phyloP scores from a whole-genome alignment of 53 echinoderm and acorn worm genomes.

The Astropecten irregularis region DNA sequence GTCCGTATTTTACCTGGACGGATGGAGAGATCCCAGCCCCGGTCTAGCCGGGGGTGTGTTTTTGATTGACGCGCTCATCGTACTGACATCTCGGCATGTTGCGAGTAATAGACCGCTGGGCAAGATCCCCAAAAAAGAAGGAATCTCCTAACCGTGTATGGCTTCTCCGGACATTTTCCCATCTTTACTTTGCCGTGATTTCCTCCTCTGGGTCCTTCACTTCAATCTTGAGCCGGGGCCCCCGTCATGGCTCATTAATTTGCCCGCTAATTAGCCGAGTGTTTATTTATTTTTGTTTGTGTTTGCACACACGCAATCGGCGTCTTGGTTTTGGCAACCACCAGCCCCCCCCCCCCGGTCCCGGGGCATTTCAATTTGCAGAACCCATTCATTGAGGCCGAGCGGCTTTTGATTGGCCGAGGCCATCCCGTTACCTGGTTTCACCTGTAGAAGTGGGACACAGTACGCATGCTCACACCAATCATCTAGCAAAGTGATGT shows the following conservation, averaged over 20 bases:
- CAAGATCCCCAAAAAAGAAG: no score
- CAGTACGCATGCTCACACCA: constrained; percentile 14
- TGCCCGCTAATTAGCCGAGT: constrained; percentile 47
- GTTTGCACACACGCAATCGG: constrained; percentile 43
- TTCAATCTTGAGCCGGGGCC: background rate
- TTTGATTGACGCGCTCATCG: background rate
- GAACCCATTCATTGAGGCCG: background rate
- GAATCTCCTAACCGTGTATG: no score
- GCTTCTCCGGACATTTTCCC: no score
- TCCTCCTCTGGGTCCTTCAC: background rate
- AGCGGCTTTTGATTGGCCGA: background rate
- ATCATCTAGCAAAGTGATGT: constrained; percentile 12
- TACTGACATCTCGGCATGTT: background rate
- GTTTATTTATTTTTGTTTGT: constrained; percentile 48
- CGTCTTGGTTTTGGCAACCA: background rate
- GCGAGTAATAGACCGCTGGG: no score
- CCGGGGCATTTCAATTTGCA: constrained; percentile 18
- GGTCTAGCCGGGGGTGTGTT: background rate
- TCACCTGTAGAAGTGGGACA: background rate
- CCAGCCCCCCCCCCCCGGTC: no score
- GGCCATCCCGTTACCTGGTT: background rate
- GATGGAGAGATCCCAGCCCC: no score
- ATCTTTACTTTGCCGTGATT: background rate
- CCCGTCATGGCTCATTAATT: constrained; percentile 34
- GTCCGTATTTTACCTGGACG: no score